Conservation (phyloP, 1,140 invertebrate species). For the Drosophila kepulauana region DNA sequence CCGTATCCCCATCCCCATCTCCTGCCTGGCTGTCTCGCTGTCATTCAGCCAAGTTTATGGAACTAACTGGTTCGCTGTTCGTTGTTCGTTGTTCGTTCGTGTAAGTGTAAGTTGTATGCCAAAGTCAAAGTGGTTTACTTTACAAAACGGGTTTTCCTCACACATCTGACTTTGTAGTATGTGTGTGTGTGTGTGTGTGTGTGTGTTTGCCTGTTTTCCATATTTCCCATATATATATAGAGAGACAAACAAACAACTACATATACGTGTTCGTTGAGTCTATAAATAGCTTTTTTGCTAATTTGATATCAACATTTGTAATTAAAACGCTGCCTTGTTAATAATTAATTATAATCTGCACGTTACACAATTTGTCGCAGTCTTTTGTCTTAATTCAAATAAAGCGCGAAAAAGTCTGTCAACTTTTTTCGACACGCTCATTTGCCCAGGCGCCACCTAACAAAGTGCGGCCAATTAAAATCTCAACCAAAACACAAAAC, state of each 20-base stretch:
- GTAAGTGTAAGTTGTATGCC: conserved; percentile 45
- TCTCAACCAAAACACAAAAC: conserved; percentile 5
- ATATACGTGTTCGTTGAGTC: not conserved
- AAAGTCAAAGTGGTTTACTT: conserved; percentile 65
- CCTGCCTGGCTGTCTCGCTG: not conserved
- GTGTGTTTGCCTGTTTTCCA: conserved; percentile 37
- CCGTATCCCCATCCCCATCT: conserved; percentile 4
- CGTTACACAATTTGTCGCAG: conserved; percentile 33
- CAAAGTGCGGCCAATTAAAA: conserved; percentile 45
- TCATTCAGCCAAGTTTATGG: conserved; percentile 2
- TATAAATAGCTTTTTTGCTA: conserved; percentile 17
- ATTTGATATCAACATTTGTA: conserved; percentile 2
- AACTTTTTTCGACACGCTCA: conserved; percentile 22
- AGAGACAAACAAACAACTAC: not conserved
- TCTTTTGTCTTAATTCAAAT: conserved; percentile 17
- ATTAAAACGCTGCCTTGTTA: conserved; percentile 3
- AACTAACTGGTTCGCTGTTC: conserved; percentile 21
- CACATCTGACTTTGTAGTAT: not conserved
- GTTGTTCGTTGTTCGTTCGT: too few species aligned
- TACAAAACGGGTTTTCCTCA: conserved; percentile 60
- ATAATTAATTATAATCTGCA: conserved; percentile 40
- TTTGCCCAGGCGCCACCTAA: conserved; percentile 42
- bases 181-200: conserved; percentile 37
- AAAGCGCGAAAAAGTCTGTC: conserved; percentile 39
- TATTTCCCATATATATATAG: conserved; percentile 8